phyloP scores from a whole-genome alignment of 2,888 invertebrate species.

The Cistogaster globosa region DNA sequence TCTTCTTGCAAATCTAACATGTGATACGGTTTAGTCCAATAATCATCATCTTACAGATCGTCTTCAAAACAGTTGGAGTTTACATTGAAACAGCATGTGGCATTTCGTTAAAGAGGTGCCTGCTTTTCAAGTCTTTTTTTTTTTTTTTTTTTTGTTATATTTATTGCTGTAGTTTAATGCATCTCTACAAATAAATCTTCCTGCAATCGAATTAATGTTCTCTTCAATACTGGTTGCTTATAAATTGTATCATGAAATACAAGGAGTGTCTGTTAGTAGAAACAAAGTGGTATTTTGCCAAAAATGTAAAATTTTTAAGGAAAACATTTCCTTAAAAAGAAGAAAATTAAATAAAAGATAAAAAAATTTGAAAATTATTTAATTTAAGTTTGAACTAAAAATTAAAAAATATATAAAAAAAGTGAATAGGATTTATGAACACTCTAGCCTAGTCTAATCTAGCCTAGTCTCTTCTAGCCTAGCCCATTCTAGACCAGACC shows the following conservation, averaged over 20 bases:
- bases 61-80: constrained; percentile 54
- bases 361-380: no score
- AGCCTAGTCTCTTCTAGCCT: no score
- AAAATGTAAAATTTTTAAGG: neutral
- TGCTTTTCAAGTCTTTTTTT: constrained; percentile 21
- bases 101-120: constrained; percentile 22
- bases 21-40: constrained; percentile 47
- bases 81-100: constrained; percentile 67
- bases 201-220: constrained; percentile 57
- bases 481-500: no score
- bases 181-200: constrained; percentile 52
- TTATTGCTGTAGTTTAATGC: constrained; percentile 22
- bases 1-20: constrained; percentile 34
- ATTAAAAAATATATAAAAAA: no score
- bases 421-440: no score
- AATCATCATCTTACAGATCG: constrained; percentile 24
- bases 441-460: no score
- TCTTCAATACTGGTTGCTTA: constrained; percentile 34
- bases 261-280: constrained; percentile 16
- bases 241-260: constrained; percentile 27
- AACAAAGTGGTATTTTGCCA: constrained; percentile 1
- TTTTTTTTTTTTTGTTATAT: constrained; percentile 15
- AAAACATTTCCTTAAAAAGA: neutral
- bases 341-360: no score
- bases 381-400: no score